Base-by-base conservation (phyloP, 2,797 vertebrate species). In the Microctenopoma stevenorrisi region DNA sequence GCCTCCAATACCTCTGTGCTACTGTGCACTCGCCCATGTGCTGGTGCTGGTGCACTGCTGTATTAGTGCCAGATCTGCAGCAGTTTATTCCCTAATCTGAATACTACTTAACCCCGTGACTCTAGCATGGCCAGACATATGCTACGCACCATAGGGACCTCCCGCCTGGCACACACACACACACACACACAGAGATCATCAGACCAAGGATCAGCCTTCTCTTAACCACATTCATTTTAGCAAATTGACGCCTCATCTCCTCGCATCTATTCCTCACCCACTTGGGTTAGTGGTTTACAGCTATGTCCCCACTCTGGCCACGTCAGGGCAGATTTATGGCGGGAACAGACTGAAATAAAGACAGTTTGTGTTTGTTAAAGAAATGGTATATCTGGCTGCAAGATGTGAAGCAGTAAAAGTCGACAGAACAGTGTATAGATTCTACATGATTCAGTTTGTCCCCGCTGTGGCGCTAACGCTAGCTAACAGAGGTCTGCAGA, bases 81-180 rank as follows among this genome's bases (percentile, higher is more conserved):
- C 76, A 67, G 53, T 52, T 66, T 79, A 78, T 85, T 87, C 90
- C 88, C 88, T 49, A 65, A 65, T 77, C 83, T 86, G 81, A 86
- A 78, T 83, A 51, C 85, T 85, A 85, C 85, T 90, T 91, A 91
- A 89, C 90, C 85, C 55, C 28, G 40, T 84, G 85, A 90, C 85
- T 84, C 82, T 16, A 79, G 74, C 70, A 70, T 9, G 72, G 68
- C 72, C 86, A 67, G 73, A 82, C 88, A 90, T 83, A 87, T 86
- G 85, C 79, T 84, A 30, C 72, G 73, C 57, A 83, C 72, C 53
- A 51, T 70, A 14, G 79, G 67, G 82, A 84, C 63, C 47, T 55
- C 55, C 40, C 42, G 30, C 35, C 61, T 64, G 70, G 58, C 72
- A 78, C 58, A 69, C 52, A 46, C 54, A 69, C 62, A 49, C 46